These are phyloP conservation scores for Gibbula magus DNA, from an alignment of 2,888 invertebrate genomes.

Conservation along the genomic window DNA sequence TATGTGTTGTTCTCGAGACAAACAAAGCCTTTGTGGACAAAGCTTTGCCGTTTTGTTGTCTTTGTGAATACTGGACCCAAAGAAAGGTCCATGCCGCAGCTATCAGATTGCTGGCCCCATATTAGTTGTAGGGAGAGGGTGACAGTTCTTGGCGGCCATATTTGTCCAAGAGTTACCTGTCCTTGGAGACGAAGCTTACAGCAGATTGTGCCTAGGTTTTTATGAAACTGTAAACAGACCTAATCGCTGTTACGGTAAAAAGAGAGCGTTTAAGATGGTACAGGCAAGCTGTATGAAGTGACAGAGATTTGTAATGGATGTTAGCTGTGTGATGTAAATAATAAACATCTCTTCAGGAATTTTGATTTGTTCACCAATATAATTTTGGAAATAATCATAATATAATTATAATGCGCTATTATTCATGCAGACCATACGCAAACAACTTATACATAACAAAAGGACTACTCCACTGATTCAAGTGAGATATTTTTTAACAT, in stretches of 20 bases:
- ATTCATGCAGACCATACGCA: no score
- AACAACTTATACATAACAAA: no score
- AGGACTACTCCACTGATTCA: no score
- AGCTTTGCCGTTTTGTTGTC: not conserved
- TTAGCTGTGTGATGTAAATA: no score
- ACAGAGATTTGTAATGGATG: no score
- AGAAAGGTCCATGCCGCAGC: not conserved
- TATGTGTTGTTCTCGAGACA: slow-evolving; percentile 8
- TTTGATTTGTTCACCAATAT: no score
- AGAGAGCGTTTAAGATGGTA: not conserved
- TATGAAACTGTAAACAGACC: not conserved
- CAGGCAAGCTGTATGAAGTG: no score
- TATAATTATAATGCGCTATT: no score
- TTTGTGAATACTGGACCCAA: not conserved
- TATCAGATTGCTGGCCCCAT: not conserved
- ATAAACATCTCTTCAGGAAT: no score
- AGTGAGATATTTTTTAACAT: no score
- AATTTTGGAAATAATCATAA: no score
- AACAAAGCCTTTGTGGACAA: slow-evolving; percentile 3
- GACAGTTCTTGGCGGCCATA: not conserved
- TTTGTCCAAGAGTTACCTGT: slow-evolving; percentile 8
- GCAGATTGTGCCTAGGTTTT: not conserved
- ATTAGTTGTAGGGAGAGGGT: not conserved
- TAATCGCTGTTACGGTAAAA: not conserved
- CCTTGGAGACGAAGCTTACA: not conserved